These are phyloP conservation scores for Phenganax subtilis DNA, from an alignment of 92 coral and sea anemone species.

Conservation along the genomic window DNA sequence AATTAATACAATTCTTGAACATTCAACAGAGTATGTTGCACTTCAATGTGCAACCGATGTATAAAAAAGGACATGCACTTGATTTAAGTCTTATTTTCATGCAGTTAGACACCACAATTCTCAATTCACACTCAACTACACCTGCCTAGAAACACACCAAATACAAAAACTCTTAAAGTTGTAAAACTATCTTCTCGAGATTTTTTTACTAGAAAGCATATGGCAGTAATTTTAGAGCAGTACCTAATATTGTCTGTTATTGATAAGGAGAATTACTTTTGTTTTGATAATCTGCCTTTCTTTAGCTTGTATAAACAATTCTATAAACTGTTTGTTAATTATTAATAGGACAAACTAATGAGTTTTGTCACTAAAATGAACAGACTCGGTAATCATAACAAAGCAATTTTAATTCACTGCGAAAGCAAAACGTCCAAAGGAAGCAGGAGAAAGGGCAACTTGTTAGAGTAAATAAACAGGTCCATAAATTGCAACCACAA, in stretches of 20 bases:
- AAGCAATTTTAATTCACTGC: background rate
- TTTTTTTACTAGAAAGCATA: too few relatives aligned
- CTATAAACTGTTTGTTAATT: constrained; percentile 1
- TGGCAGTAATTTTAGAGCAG: too few relatives aligned
- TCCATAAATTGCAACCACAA: background rate
- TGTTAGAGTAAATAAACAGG: background rate
- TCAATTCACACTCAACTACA: background rate
- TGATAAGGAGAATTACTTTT: background rate
- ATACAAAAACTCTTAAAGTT: background rate
- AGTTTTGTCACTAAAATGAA: constrained; percentile 19
- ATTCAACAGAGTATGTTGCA: background rate
- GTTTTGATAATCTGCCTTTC: background rate
- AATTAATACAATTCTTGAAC: background rate
- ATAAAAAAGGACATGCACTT: background rate
- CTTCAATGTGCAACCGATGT: background rate
- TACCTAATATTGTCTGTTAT: background rate
- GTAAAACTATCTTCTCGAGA: background rate
- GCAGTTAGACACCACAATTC: background rate
- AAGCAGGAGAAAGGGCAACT: background rate
- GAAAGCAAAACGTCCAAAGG: background rate
- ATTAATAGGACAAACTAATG: constrained; percentile 10
- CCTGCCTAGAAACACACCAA: constrained; percentile 1
- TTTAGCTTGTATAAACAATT: background rate
- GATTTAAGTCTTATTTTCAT: background rate
- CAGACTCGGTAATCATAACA: constrained; percentile 13